Evolutionary conservation across 92 coral and sea anemone species (phyloP).

Genomic region (Epizoanthus stellaris): DNA sequence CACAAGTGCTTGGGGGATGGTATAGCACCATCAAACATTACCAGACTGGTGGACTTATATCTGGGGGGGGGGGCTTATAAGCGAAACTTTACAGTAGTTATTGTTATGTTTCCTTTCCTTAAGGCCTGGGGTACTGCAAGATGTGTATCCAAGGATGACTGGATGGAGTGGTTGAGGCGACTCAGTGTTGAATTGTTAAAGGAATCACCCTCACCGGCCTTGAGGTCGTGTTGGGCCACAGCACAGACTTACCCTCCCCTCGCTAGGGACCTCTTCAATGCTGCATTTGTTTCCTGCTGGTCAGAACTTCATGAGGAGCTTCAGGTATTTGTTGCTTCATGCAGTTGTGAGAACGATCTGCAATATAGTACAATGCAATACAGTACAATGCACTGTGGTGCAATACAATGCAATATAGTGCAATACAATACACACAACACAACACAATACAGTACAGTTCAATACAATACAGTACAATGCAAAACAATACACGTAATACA

Average conservation of each 20-base stretch:
- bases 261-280: constrained; percentile 98
- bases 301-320: constrained; percentile 97
- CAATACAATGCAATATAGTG: too few species aligned
- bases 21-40: too few species aligned
- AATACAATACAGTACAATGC: not conserved
- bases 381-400: not conserved
- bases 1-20: too few species aligned
- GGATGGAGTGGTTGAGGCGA: constrained; percentile 97
- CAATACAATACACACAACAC: too few species aligned
- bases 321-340: constrained; percentile 56
- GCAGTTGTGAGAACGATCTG: not conserved
- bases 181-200: constrained; percentile 94
- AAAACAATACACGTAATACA: too few species aligned
- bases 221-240: constrained; percentile 96
- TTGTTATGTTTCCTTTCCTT: not conserved
- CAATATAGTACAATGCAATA: not conserved
- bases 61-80: not conserved
- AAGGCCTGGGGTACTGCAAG: constrained; percentile 97
- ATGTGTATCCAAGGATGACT: constrained; percentile 98
- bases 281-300: constrained; percentile 99
- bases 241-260: constrained; percentile 99
- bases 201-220: constrained; percentile 98
- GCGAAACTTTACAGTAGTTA: not conserved
- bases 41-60: not conserved
- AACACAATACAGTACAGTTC: too few species aligned